These are phyloP conservation scores for Pundamilia nyererei DNA, from an alignment of 2,113 vertebrate species.

Conservation along the genomic window DNA sequence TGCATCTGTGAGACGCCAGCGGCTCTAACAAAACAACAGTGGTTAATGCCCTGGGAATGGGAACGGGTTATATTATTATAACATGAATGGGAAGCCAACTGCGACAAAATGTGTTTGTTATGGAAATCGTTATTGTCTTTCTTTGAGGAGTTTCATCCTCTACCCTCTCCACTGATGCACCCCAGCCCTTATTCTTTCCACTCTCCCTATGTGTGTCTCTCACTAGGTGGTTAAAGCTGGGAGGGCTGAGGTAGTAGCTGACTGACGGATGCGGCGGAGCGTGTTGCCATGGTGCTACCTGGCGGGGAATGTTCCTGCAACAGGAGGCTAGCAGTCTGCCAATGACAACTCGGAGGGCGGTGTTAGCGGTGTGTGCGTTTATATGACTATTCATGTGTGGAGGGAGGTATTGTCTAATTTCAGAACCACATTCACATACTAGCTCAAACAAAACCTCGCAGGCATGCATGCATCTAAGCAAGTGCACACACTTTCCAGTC, in stretches of 20 bases:
- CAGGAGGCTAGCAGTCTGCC: slow-evolving; percentile 24
- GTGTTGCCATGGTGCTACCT: slow-evolving; percentile 68
- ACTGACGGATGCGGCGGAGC: slow-evolving; percentile 56
- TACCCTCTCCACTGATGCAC: not conserved
- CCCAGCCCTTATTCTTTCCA: not conserved
- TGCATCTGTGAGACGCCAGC: not conserved
- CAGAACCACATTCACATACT: slow-evolving; percentile 27
- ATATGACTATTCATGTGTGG: not conserved
- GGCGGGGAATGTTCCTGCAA: slow-evolving; percentile 38
- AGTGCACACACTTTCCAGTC: slow-evolving; percentile 51
- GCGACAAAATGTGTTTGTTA: not conserved
- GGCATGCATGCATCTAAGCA: slow-evolving; percentile 9
- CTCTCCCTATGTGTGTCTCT: not conserved
- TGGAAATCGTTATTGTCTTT: not conserved
- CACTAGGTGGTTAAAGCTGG: slow-evolving; percentile 14
- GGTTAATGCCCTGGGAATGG: not conserved
- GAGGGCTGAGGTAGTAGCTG: slow-evolving; percentile 18
- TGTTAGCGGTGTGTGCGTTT: not conserved
- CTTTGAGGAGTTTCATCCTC: not conserved
- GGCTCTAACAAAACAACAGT: not conserved
- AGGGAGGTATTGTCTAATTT: slow-evolving; percentile 26
- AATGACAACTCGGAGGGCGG: slow-evolving; percentile 2
- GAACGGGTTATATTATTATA: not conserved
- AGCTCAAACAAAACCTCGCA: slow-evolving; percentile 35
- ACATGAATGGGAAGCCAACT: not conserved